These are phyloP conservation scores for Acanthisitta chloris DNA, from an alignment of 2,113 vertebrate genomes.

Conservation along the genomic window DNA sequence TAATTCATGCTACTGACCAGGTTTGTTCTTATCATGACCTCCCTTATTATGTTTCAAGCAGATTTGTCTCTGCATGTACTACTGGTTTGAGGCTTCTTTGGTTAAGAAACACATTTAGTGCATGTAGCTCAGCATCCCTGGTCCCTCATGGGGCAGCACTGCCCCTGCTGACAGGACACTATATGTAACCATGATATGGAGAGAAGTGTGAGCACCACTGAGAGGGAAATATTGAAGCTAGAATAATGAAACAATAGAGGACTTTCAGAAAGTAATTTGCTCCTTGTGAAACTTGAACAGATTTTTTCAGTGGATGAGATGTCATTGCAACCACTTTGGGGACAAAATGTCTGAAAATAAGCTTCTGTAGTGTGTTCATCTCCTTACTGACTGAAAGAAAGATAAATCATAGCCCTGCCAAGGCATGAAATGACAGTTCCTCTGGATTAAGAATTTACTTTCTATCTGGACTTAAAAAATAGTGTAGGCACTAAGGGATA, in stretches of 20 bases:
- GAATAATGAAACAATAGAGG: background rate
- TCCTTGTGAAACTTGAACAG: background rate
- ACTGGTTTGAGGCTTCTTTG: background rate
- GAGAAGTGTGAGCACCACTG: background rate
- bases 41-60: too few species aligned
- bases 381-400: background rate
- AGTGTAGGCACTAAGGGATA: background rate
- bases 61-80: background rate
- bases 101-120: too few species aligned
- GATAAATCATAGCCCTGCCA: background rate
- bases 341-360: background rate
- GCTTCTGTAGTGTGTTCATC: background rate
- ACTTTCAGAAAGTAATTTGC: background rate
- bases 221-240: background rate
- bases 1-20: background rate
- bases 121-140: too few species aligned
- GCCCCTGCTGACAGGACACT: background rate
- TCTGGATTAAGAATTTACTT: background rate
- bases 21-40: background rate
- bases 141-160: fast-evolving
- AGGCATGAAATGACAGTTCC: background rate
- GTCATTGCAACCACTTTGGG: background rate
- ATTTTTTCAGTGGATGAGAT: background rate
- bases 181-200: fast-evolving
- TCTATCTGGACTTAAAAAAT: background rate